These are phyloP conservation scores for Meghimatium bilineatum DNA, from an alignment of 2,888 invertebrate genomes.

Conservation along the genomic window DNA sequence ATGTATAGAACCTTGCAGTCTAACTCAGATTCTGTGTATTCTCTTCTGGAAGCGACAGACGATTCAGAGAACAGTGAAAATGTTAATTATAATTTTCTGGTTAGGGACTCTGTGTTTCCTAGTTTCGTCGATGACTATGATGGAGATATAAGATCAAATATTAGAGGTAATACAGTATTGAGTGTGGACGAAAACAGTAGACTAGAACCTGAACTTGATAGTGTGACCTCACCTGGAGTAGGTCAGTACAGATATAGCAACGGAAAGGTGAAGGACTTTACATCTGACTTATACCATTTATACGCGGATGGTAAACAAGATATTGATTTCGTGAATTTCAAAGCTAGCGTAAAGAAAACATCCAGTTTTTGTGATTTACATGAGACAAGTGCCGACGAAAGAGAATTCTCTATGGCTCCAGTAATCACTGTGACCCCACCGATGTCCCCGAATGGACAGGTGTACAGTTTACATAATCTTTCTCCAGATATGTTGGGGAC, in stretches of 20 bases:
- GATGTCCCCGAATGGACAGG: background rate
- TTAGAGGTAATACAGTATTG: background rate
- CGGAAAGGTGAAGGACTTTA: background rate
- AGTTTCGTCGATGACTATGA: background rate
- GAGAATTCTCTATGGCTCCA: background rate
- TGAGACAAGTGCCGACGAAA: background rate
- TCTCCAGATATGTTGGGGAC: background rate
- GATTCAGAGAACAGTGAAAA: background rate
- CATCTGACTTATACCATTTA: background rate
- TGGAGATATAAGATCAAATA: background rate
- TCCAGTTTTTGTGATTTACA: background rate
- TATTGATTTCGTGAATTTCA: background rate
- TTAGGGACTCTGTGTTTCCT: background rate
- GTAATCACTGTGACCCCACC: background rate
- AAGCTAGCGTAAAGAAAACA: background rate
- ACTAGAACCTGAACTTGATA: background rate
- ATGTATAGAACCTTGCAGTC: background rate
- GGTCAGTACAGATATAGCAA: background rate
- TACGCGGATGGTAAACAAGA: slow-evolving; percentile 5
- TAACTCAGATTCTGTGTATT: background rate
- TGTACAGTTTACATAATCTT: background rate
- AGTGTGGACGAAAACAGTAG: background rate
- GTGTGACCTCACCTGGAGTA: background rate
- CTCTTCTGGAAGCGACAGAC: background rate
- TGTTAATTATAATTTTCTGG: background rate